These are phyloP conservation scores for Puma concolor DNA, from an alignment of 2,113 vertebrate genomes.

Conservation along the genomic window DNA sequence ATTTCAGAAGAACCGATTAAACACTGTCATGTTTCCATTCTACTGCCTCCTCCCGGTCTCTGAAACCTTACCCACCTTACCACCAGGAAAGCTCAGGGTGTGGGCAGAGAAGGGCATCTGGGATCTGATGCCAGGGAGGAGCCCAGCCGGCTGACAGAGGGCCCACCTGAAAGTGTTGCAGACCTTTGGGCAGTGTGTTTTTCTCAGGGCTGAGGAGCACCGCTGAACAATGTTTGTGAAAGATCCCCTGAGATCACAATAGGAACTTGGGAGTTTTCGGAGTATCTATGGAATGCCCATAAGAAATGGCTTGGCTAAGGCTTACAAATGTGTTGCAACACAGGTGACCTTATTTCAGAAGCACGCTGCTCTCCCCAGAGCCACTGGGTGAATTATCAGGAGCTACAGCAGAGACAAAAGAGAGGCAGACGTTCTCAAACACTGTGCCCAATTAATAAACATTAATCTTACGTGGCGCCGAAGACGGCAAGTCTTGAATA, in stretches of 20 bases:
- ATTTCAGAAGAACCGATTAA: conserved; percentile 45
- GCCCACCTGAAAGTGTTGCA: not conserved
- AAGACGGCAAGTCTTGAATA: not conserved
- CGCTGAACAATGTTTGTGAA: not conserved
- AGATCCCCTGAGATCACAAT: not conserved
- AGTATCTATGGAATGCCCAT: conserved; percentile 3
- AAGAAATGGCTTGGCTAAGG: not conserved
- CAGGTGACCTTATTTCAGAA: conserved; percentile 17
- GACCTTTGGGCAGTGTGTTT: conserved; percentile 60
- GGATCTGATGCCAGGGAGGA: not conserved
- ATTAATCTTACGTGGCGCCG: not conserved
- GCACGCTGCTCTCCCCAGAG: not conserved
- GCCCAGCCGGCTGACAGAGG: not conserved
- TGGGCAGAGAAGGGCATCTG: not conserved
- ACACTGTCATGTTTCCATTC: not conserved
- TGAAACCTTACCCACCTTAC: not conserved
- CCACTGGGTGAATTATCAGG: not conserved
- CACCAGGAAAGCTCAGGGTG: not conserved
- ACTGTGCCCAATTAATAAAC: not conserved
- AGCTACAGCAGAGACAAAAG: not conserved
- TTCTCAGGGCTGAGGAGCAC: conserved; percentile 76
- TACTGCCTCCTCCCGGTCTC: not conserved
- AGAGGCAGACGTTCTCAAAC: not conserved
- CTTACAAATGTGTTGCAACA: not conserved
- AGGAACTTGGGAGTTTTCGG: not conserved